Percentiles rank a stretch among this genome's conserved stretches.
Evolutionary conservation across 92 coral and sea anemone genomes (phyloP).

Genomic region (Hydrozoanthus gracilis): DNA sequence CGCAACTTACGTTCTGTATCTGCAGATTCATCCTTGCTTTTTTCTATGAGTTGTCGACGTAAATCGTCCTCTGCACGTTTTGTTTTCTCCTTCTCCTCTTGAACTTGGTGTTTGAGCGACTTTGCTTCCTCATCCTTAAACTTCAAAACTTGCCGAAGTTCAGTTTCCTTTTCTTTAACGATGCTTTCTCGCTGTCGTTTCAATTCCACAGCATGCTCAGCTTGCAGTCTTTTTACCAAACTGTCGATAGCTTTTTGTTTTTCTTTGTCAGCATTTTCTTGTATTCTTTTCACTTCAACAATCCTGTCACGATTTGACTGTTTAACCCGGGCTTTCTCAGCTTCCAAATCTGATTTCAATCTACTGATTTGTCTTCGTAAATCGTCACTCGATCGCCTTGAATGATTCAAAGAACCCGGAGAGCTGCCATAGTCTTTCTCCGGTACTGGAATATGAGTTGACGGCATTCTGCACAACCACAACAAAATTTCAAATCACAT

Average conservation of each 20-base stretch:
- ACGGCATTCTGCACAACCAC: slow-evolving; percentile 69
- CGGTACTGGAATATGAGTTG: slow-evolving; percentile 79
- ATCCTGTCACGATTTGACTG: slow-evolving; percentile 94
- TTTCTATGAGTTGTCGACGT: slow-evolving; percentile 74
- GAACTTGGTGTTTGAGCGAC: slow-evolving; percentile 83
- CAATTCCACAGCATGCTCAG: slow-evolving; percentile 87
- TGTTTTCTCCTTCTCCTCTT: slow-evolving; percentile 82
- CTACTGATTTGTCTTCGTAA: slow-evolving; percentile 82
- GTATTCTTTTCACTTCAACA: slow-evolving; percentile 84
- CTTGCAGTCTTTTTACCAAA: slow-evolving; percentile 77
- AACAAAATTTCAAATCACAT: slow-evolving; percentile 25
- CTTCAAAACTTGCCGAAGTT: slow-evolving; percentile 85
- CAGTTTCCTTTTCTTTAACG: slow-evolving; percentile 86
- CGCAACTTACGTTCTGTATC: slow-evolving; percentile 80
- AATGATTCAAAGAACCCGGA: slow-evolving; percentile 60
- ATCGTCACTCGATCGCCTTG: slow-evolving; percentile 84
- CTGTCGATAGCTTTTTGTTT: slow-evolving; percentile 88
- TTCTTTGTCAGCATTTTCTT: slow-evolving; percentile 89
- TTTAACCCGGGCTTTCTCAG: slow-evolving; percentile 85
- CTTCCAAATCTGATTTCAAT: slow-evolving; percentile 89
- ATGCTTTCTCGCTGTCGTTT: slow-evolving; percentile 74
- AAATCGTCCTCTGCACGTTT: slow-evolving; percentile 87
- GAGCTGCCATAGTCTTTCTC: slow-evolving; percentile 77
- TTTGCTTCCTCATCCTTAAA: slow-evolving; percentile 95
- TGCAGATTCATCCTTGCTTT: slow-evolving; percentile 59